Evolutionary conservation across 1,140 invertebrate species (phyloP).

Genomic region (Acromyrmex charruanus): DNA sequence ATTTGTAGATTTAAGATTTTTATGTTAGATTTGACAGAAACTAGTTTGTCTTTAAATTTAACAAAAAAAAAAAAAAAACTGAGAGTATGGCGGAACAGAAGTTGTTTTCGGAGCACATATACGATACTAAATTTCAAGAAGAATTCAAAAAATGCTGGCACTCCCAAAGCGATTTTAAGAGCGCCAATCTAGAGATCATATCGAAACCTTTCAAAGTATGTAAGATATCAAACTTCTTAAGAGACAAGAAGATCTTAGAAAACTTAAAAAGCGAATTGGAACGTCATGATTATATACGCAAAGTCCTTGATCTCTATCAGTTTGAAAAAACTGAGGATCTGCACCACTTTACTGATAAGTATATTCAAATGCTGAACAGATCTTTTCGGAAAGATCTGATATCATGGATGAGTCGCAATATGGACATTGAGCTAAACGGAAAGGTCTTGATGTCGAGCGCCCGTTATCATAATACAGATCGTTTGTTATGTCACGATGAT

Average conservation of each 20-base stretch:
- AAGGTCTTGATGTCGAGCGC: constrained; percentile 91
- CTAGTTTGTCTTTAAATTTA: too few relatives aligned
- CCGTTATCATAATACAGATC: constrained; percentile 90
- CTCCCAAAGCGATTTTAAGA: constrained; percentile 70
- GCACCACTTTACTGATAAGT: constrained; percentile 86
- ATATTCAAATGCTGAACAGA: constrained; percentile 87
- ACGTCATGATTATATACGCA: constrained; percentile 88
- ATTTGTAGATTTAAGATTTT: constrained; percentile 12
- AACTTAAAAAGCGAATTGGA: constrained; percentile 87
- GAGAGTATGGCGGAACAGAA: constrained; percentile 60
- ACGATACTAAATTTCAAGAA: constrained; percentile 72
- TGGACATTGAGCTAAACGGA: constrained; percentile 87
- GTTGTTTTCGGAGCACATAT: constrained; percentile 77
- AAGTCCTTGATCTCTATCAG: constrained; percentile 90
- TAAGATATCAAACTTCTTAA: constrained; percentile 88
- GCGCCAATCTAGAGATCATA: constrained; percentile 82
- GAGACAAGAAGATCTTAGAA: constrained; percentile 86
- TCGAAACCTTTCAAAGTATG: constrained; percentile 87
- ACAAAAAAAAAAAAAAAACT: too few relatives aligned
- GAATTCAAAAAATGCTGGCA: constrained; percentile 82
- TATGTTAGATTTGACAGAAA: background rate
- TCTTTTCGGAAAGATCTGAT: constrained; percentile 88
- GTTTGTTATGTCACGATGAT: constrained; percentile 92
- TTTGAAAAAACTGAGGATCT: constrained; percentile 91
- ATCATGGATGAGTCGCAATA: constrained; percentile 88